Evolutionary conservation across 2,113 vertebrate species (phyloP), one percentile per base, ranked within the genome.

Genomic region (Xenopus tropicalis): DNA sequence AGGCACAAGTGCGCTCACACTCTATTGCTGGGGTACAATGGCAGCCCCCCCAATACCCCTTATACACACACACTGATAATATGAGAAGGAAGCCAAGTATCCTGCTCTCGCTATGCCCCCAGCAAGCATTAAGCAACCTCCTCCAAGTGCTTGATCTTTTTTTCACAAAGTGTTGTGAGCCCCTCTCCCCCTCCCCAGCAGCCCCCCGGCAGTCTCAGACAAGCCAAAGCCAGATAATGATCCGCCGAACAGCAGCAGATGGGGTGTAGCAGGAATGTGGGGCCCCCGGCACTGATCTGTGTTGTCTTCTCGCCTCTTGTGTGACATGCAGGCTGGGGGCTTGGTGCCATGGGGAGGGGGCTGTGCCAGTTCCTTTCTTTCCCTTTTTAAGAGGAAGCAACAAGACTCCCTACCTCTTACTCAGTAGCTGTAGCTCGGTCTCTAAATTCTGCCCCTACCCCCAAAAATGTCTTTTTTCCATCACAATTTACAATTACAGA

Each of bases 151-250:
- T 58, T 76, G 69, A 74, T 70, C 77, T 79, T 74, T 48, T 48
- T 78, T 69, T 65, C n/a, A 11, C 70, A 74, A 82, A 21, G 46
- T 58, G 51, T 62, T 43, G 22, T 63, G n/a, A 14, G 23, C 70
- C 61, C 61, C 42, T 43, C 37, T 58, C 24, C 58, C 71, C 70
- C 69, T 58, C 42, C 68, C 62, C 2, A 76, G 75, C 79, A 74
- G 78, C 72, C 83, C 78, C 83, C 70, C 81, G 83, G 86, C 84
- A 82, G 83, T 86, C 86, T 86, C 83, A 87, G 80, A 81, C 87
- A 84, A 77, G 74, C 54, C 74, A 77, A 25, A 65, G 61, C 66
- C 74, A 56, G 5, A 71, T 71, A 71, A 71, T 66, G 68, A 71
- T 65, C 75, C 56, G 21, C 52, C 46, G 14, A 65, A 56, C 59